Base-by-base conservation (phyloP, 2,888 invertebrate species). In the Chrysodeixis includens region DNA sequence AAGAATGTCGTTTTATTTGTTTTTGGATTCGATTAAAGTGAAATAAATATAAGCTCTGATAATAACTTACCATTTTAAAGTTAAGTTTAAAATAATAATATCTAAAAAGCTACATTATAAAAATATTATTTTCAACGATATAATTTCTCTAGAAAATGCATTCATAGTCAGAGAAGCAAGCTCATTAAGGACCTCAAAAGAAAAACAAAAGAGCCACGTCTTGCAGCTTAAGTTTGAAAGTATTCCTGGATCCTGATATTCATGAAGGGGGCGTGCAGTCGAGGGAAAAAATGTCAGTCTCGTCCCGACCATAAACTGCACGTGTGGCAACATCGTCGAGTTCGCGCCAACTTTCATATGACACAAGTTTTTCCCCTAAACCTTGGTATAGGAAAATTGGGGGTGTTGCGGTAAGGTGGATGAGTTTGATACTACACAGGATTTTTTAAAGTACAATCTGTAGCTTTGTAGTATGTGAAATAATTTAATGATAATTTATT, bases 291-390 rank as follows among this genome's bases (percentile, higher is more conserved):
- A 88, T 86, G 83, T 75, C 73, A 79, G 83, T 86, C 86, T 83
- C 86, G 86, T 86, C 86, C 83, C 82, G 82, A 80, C 85, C 86
- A 90, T 93, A 90, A 90, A 90, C 69, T 82, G 88, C 93, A 93
- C 91, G 91, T 92, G 93, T 72, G 85, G 76, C 82, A 75, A 78
- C 83, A 83, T 88, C 84, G 85, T 76, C 88, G 82, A 85, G 82
- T 88, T 88, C 78, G 86, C 90, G 86, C 86, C 83, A 85, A 90
- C 87, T 90, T 88, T 89, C 88, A 89, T 91, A 90, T 90, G 85
- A 90, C 86, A 81, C 86, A 89, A 89, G 85, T 87, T 92, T 92
- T 92, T 89, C 84, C 83, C 85, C 78, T 70, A 82, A 86, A 79
- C 78, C 82, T 81, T 76, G 66, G 68, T 74, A 57, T 56, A 65